Percentiles rank a stretch among this genome's conserved stretches.
These are phyloP conservation scores for Embiotoca jacksoni DNA, from an alignment of 2,113 vertebrate genomes.

Conservation along the genomic window DNA sequence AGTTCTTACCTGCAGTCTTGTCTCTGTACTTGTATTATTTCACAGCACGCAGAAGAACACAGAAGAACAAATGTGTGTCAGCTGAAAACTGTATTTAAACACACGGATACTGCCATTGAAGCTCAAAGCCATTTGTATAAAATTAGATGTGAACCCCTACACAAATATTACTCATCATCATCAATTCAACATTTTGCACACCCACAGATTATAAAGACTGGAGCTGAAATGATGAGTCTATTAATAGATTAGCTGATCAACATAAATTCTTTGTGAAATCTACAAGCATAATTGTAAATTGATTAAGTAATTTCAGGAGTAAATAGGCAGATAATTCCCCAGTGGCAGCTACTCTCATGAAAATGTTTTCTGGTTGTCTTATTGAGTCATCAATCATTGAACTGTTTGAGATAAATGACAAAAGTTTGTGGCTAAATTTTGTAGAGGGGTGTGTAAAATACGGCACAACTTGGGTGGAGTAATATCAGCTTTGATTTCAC, in stretches of 20 bases:
- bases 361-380: background rate
- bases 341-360: background rate
- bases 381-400: too few species aligned
- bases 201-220: too few species aligned
- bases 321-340: background rate
- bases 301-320: background rate
- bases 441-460: too few species aligned
- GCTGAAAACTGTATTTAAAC: background rate
- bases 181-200: too few species aligned
- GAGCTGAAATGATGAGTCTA: background rate
- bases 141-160: too few species aligned
- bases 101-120: background rate
- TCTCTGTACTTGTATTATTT: slow-evolving; percentile 13
- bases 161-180: background rate
- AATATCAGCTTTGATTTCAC: too few species aligned
- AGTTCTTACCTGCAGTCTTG: background rate
- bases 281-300: background rate
- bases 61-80: background rate
- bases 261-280: background rate
- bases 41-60: background rate
- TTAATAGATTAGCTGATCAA: background rate
- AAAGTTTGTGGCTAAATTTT: too few species aligned
- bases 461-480: too few species aligned
- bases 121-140: background rate
- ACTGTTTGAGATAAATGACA: too few species aligned